These are phyloP conservation scores for Sturnus vulgaris DNA, from an alignment of 2,113 vertebrate species.

Conservation along the genomic window DNA sequence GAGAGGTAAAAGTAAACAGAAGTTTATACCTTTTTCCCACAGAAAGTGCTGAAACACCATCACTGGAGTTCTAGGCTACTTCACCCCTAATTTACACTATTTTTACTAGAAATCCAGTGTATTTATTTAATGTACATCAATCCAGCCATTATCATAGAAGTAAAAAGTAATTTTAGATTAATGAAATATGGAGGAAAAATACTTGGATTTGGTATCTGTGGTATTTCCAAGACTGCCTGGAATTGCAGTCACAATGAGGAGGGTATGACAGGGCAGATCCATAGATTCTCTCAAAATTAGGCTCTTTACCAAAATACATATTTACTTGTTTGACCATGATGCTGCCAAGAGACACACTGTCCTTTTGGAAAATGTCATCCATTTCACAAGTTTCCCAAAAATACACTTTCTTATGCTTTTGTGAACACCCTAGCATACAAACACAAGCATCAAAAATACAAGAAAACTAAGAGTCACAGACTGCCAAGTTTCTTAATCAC, in stretches of 20 bases:
- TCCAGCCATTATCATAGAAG: not conserved
- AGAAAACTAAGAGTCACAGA: not conserved
- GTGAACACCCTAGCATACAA: not conserved
- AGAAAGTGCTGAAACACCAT: not conserved
- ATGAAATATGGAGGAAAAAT: not conserved
- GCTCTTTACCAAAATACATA: constrained; percentile 25
- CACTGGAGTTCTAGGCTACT: not conserved
- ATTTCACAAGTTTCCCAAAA: constrained; percentile 1
- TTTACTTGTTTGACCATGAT: constrained; percentile 16
- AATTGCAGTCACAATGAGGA: not conserved
- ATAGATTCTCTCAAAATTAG: not conserved
- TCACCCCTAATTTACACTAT: not conserved
- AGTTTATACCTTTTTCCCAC: not conserved
- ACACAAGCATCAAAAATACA: not conserved
- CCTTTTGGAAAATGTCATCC: constrained; percentile 1
- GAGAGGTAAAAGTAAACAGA: not conserved
- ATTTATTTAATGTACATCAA: not conserved
- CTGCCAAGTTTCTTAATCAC: not conserved
- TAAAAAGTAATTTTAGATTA: not conserved
- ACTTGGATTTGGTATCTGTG: not conserved
- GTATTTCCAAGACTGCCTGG: not conserved
- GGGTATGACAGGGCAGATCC: not conserved
- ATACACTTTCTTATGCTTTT: not conserved
- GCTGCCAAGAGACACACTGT: constrained; percentile 26
- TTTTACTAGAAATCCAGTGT: not conserved